phyloP scores from a whole-genome alignment of 2,797 vertebrate species.

The Hypotaenidia philippensis region DNA sequence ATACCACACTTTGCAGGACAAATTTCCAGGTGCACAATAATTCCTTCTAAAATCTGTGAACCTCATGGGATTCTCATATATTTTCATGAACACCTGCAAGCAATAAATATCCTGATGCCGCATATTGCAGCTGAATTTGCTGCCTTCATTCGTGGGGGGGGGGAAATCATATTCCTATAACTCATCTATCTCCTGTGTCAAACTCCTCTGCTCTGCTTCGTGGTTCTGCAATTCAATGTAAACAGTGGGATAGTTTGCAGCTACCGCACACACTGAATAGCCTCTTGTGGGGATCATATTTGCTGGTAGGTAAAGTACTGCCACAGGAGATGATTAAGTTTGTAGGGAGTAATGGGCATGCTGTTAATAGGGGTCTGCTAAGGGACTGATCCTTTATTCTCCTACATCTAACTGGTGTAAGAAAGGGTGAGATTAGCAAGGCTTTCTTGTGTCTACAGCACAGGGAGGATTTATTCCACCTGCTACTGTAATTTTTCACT shows the following conservation, averaged over 20 bases:
- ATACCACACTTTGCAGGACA: constrained; percentile 69
- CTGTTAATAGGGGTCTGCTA: not conserved
- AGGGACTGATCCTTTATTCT: not conserved
- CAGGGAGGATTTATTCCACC: not conserved
- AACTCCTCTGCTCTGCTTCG: not conserved
- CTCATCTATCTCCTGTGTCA: constrained; percentile 60
- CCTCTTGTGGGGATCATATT: not conserved
- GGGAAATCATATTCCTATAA: constrained; percentile 32
- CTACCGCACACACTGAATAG: not conserved
- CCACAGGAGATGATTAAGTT: not conserved
- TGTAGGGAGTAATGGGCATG: not conserved
- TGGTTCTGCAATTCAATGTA: constrained; percentile 15
- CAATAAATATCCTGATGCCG: constrained; percentile 53
- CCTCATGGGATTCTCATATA: constrained; percentile 71
- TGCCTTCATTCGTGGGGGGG: constrained; percentile 40
- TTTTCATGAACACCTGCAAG: constrained; percentile 73
- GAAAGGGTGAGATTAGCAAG: not conserved
- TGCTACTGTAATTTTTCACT: not conserved
- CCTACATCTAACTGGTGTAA: not conserved
- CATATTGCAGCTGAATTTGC: constrained; percentile 57
- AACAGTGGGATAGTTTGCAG: constrained; percentile 38
- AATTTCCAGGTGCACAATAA: constrained; percentile 73
- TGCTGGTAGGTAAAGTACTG: not conserved
- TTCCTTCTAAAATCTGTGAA: constrained; percentile 72
- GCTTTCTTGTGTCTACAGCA: not conserved